Evolutionary conservation across 2,888 invertebrate species (phyloP).

Genomic region (Dryocosmus kuriphilus): DNA sequence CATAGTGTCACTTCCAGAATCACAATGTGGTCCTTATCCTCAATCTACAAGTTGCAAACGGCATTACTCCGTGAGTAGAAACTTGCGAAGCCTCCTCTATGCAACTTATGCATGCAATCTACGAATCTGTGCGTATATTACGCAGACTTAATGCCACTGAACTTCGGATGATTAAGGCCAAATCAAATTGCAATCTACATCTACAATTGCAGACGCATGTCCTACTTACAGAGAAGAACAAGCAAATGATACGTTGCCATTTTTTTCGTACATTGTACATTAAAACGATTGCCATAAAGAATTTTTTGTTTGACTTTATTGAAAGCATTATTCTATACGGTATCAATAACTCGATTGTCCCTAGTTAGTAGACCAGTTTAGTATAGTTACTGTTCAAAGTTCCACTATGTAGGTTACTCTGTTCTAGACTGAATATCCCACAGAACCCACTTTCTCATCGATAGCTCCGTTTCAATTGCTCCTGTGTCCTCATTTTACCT

Average conservation of each 20-base stretch:
- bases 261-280: background rate
- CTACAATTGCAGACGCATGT: background rate
- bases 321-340: background rate
- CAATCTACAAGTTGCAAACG: slow-evolving; percentile 15
- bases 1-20: slow-evolving; percentile 25
- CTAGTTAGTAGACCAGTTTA: slow-evolving; percentile 17
- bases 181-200: slow-evolving; percentile 22
- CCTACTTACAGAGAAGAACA: background rate
- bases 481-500: slow-evolving; percentile 24
- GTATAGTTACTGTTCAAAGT: background rate
- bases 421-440: background rate
- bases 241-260: no score
- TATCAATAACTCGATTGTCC: slow-evolving; percentile 28
- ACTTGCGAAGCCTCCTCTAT: slow-evolving; percentile 14
- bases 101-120: slow-evolving; percentile 30
- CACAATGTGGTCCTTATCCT: slow-evolving; percentile 22
- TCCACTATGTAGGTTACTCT: background rate
- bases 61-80: slow-evolving; percentile 26
- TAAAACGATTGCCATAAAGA: background rate
- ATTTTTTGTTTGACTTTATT: background rate
- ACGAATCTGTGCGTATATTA: slow-evolving; percentile 14
- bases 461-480: slow-evolving; percentile 32
- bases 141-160: slow-evolving; percentile 2
- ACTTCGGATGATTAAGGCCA: background rate
- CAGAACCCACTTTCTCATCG: slow-evolving; percentile 36